Percentiles rank a stretch among this genome's conserved stretches.
Conservation (phyloP, 2,888 invertebrate species). For the Lepidocyrtoides sp. region DNA sequence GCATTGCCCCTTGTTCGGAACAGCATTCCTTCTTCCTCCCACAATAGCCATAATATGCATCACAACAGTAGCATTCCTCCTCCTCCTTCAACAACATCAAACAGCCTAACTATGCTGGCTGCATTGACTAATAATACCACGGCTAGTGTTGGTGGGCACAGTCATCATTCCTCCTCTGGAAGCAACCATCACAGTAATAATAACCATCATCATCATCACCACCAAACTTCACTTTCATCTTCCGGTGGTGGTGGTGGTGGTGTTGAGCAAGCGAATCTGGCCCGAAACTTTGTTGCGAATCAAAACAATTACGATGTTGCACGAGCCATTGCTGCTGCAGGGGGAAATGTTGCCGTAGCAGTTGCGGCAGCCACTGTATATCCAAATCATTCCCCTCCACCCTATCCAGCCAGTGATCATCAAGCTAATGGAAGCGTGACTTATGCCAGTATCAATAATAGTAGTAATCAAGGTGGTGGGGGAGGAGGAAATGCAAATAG, state of each 20-base stretch:
- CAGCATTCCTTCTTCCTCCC: neutral
- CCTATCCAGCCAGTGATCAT: conserved; percentile 77
- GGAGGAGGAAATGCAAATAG: conserved; percentile 44
- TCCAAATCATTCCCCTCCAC: conserved; percentile 83
- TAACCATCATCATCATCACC: conserved; percentile 60
- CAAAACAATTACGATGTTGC: conserved; percentile 66
- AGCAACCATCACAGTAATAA: conserved; percentile 62
- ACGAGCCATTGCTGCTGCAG: conserved; percentile 81
- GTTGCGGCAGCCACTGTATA: conserved; percentile 78
- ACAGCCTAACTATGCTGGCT: conserved; percentile 79
- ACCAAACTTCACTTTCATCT: conserved; percentile 67
- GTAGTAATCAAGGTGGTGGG: conserved; percentile 49
- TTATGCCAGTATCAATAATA: conserved; percentile 66
- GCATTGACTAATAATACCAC: conserved; percentile 77
- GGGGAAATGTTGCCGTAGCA: conserved; percentile 66
- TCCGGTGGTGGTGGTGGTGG: conserved; percentile 30
- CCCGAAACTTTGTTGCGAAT: conserved; percentile 56
- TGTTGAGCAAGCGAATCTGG: conserved; percentile 34
- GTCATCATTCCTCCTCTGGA: neutral
- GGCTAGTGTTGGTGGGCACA: neutral
- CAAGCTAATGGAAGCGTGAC: conserved; percentile 47
- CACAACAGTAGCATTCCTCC: conserved; percentile 31
- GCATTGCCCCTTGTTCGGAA: conserved; percentile 7
- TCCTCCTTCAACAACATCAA: conserved; percentile 64
- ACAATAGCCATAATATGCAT: neutral